Evolutionary conservation across 2,113 vertebrate species (phyloP).

Genomic region (Euleptes europaea): DNA sequence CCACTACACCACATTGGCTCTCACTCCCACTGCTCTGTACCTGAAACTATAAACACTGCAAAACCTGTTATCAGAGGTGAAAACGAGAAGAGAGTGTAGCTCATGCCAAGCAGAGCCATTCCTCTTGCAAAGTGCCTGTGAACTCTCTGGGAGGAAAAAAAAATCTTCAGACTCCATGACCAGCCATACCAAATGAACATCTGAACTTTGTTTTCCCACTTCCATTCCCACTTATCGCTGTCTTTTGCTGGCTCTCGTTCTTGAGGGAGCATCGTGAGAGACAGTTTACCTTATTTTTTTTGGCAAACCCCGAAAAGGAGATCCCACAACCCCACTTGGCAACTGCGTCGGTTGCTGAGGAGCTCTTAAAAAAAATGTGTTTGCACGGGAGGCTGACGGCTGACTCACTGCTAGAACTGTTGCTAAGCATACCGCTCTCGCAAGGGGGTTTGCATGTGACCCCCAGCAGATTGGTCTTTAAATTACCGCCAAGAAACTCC

Average conservation of each 20-base stretch:
- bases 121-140: not conserved
- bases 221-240: not conserved
- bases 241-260: not conserved
- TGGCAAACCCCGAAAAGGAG: not conserved
- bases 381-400: not conserved
- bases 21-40: not conserved
- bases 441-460: not conserved
- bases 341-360: not conserved
- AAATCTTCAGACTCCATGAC: not conserved
- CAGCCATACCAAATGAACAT: not conserved
- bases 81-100: not conserved
- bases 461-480: not conserved
- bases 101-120: too few species aligned
- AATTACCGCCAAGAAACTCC: slow-evolving; percentile 9
- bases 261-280: not conserved
- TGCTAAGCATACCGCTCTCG: not conserved
- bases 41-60: not conserved
- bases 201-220: not conserved
- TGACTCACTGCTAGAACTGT: not conserved
- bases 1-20: too few species aligned
- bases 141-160: too few species aligned
- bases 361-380: not conserved
- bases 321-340: not conserved
- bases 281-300: not conserved
- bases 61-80: not conserved